Evolutionary conservation across 2,888 invertebrate species (phyloP), one percentile per base, ranked within the genome.

Genomic region (Julus scanicus): DNA sequence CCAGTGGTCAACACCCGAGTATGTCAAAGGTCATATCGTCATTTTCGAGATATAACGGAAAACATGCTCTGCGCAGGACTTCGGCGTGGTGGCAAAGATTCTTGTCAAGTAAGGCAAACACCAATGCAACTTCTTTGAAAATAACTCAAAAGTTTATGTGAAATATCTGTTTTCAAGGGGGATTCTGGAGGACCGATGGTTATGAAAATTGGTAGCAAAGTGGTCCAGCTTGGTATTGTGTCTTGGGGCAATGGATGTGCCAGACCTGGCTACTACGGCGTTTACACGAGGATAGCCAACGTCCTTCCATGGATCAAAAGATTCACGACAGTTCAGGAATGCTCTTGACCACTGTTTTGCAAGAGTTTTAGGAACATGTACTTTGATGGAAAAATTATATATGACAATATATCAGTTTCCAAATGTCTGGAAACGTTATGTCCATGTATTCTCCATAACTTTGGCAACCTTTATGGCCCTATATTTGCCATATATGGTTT

Each of bases 181-280:
- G 89, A 89, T 53, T 89, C 89, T 48, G 89, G 89, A 11, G 89
- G 89, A 83, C 89, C 89, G 39, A 71, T 89, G 88, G 40, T 89
- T 15, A 1, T 88, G 4, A 44, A 83, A 15, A 37, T 13, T 49
- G 86, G 86, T 5, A 29, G 37, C n/a, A 84, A 86, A 40, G 49
- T 88, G 13, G 29, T 71, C n/a, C 86, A 88, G 37, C 29, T 88
- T 15, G 89, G 89, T 40, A 88, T 89, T 6, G 89, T 89, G 17
- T 89, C 89, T 2, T 89, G 88, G 88, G 89, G 89, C 15, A 85
- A 89, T 29, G 89, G 89, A 15, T 89, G 89, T 86, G 89, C 88
- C 13, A 20, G 89, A 71, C 88, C 89, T 3, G 88, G 80, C 15
- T 88, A 88, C 40, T 86, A 88, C 11, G 89, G 89, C 1, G 89